These are phyloP conservation scores for Coregonus clupeaformis DNA, from an alignment of 2,113 vertebrate genomes.

Conservation along the genomic window DNA sequence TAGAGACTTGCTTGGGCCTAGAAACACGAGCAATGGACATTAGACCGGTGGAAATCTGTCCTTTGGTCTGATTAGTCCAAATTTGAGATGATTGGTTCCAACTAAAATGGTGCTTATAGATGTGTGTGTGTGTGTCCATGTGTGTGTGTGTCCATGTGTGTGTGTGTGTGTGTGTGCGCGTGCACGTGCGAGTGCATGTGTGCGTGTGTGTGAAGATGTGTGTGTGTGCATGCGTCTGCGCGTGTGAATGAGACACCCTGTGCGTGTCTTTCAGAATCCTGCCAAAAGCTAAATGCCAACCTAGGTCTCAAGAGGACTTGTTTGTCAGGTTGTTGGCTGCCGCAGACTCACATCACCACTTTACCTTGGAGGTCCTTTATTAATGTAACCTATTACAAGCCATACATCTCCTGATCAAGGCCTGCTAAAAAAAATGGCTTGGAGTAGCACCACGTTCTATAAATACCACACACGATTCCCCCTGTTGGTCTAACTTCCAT, in stretches of 20 bases:
- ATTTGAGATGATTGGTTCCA: too few relatives aligned
- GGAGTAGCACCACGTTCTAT: conserved; percentile 48
- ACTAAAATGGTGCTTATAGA: too few relatives aligned
- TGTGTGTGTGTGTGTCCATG: too few relatives aligned
- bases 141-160: background rate
- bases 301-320: conserved; percentile 57
- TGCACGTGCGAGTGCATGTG: background rate
- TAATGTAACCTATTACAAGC: conserved; percentile 56
- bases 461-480: conserved; percentile 55
- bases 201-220: background rate
- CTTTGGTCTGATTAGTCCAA: too few relatives aligned
- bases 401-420: conserved; percentile 45
- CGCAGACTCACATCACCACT: conserved; percentile 55
- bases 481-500: conserved; percentile 18
- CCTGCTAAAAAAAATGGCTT: conserved; percentile 43
- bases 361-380: conserved; percentile 64
- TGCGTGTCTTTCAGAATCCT: background rate
- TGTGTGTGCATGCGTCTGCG: conserved; percentile 8
- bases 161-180: background rate
- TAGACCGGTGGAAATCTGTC: too few relatives aligned
- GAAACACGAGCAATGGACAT: too few relatives aligned
- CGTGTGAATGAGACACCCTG: background rate
- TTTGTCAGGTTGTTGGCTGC: conserved; percentile 58
- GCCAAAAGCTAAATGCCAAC: conserved; percentile 57
- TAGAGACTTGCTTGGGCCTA: too few relatives aligned